A percentile compares a stretch with the other conserved stretches of the same genome.
Evolutionary conservation across 2,888 invertebrate species (phyloP).

Genomic region (Aphelenchoides bicaudatus): DNA sequence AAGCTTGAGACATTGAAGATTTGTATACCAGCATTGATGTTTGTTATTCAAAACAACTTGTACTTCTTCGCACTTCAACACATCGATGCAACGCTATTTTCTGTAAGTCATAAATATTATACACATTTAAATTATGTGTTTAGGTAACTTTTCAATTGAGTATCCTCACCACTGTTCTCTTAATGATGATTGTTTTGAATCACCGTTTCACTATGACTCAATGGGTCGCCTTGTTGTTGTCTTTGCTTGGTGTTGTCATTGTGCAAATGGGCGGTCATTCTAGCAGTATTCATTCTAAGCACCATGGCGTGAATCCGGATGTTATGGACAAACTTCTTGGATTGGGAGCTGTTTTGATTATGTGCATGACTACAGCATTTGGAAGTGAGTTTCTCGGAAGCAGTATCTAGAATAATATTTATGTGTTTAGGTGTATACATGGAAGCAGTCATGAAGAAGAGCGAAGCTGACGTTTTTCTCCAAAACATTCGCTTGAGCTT

Average conservation of each 20-base stretch:
- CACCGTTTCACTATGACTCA: constrained; percentile 74
- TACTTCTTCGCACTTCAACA: too few species aligned
- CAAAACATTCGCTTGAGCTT: constrained; percentile 51
- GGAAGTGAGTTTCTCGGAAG: too few species aligned
- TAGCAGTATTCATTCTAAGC: neutral
- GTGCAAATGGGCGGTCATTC: constrained; percentile 37
- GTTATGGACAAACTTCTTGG: constrained; percentile 42
- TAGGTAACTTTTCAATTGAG: constrained; percentile 65
- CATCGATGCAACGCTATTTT: too few species aligned
- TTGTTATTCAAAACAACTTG: too few species aligned
- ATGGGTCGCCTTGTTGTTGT: constrained; percentile 78
- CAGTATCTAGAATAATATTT: too few species aligned
- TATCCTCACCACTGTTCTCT: constrained; percentile 91
- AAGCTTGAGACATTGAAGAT: constrained; percentile 39
- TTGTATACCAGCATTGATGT: constrained; percentile 51
- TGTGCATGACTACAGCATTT: constrained; percentile 56
- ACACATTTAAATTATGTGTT: too few species aligned
- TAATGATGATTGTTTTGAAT: constrained; percentile 80
- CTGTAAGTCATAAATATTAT: too few species aligned
- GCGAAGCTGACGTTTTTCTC: constrained; percentile 48
- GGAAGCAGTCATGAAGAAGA: constrained; percentile 52
- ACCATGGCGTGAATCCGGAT: too few species aligned
- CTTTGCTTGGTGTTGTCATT: constrained; percentile 68
- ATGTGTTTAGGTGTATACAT: constrained; percentile 59
- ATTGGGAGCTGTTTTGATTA: constrained; percentile 42